Base-by-base conservation (phyloP, 2,797 vertebrate genomes). In the Diceros bicornis region DNA sequence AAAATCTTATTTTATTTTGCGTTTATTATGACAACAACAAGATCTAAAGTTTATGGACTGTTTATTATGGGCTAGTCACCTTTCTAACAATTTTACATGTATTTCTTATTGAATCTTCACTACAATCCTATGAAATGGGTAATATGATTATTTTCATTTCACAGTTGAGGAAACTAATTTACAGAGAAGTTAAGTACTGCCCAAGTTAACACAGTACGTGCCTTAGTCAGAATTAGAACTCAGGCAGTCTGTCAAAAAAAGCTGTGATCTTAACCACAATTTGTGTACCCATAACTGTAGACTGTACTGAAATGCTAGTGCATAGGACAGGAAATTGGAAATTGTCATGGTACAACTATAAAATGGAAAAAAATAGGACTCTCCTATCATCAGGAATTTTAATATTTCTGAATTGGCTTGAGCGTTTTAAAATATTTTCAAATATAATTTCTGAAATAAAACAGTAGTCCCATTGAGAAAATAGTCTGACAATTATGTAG, bases 381-480 rank as follows among this genome's bases (percentile, higher is more conserved):
- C 16, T 41, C 21, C 21, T 18, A 55, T 55, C 72, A 86, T 44
- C 12, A 85, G 55, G 16, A 91, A 62, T 86, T 95, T 95, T 79
- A 86, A 64, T 72, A 23, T 34, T 91, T 86, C 72, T 55, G 29
- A 86, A 86, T 44, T 79, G 64, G 52, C 81, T 86, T 91, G 72
- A 86, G 57, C 17, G 2, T 85, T 78, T 71, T 34, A 85, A 95
- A 85, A 52, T 68, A 75, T 50, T 90, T 94, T 62, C 25, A 91
- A 85, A 79, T 79, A 64, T 34, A 78, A 86, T 78, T 91, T 95
- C 16, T 91, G 34, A 91, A 69, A 77, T 10, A 89, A 83, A 77
- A 71, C 17, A 71, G 34, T 77, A 71, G 21, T 85, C 27, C 47
- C 11, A 23, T 44, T 85, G 16, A 85, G 29, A 86, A 86, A 91